Percentiles rank a stretch among this genome's conserved stretches.
Evolutionary conservation across 2,113 vertebrate species (phyloP).

Genomic region (Agapornis roseicollis): DNA sequence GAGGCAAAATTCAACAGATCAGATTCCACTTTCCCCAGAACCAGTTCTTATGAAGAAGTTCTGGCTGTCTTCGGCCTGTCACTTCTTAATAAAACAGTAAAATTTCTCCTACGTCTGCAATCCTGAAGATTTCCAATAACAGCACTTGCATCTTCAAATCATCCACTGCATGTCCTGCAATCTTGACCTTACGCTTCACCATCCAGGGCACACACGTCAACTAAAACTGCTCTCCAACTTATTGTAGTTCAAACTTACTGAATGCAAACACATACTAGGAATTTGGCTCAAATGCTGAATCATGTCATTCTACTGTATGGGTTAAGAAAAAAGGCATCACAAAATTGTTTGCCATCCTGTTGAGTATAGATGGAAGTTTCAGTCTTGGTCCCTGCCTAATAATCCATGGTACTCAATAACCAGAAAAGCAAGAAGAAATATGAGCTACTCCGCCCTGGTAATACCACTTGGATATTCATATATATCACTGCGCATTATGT

Average conservation of each 20-base stretch:
- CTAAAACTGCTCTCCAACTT: background rate
- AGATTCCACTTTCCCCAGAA: background rate
- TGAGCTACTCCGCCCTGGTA: background rate
- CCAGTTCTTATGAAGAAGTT: background rate
- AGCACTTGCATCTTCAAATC: background rate
- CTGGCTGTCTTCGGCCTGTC: background rate
- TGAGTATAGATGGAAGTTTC: background rate
- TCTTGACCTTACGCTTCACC: background rate
- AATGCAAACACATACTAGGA: background rate
- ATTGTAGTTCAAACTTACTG: background rate
- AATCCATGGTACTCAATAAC: background rate
- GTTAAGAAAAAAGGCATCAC: background rate
- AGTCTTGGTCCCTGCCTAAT: background rate
- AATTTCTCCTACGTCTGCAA: background rate
- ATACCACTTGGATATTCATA: background rate
- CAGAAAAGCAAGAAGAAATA: background rate
- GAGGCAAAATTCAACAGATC: background rate
- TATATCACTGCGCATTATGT: fast-evolving
- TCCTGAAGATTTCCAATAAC: background rate
- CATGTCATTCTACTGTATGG: background rate
- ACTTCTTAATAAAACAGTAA: background rate
- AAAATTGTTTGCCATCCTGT: background rate
- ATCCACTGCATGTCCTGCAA: background rate
- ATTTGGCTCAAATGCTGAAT: background rate
- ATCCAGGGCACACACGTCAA: background rate